Percentiles rank a stretch among this genome's conserved stretches.
phyloP scores from a whole-genome alignment of 1,140 invertebrate species.

The Phortica variegata region DNA sequence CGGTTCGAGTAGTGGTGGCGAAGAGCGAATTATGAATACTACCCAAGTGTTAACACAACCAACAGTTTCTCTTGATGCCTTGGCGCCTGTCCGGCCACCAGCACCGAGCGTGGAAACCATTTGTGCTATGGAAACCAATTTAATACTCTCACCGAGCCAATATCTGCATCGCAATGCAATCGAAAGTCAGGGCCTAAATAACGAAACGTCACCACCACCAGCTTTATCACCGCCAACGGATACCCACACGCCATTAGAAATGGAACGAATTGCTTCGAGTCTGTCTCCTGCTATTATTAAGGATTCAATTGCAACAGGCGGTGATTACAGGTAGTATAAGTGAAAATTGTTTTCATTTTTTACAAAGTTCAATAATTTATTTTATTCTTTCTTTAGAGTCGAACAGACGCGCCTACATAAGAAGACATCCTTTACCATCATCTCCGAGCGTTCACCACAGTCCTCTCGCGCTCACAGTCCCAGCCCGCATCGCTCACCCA shows the following conservation, averaged over 20 bases:
- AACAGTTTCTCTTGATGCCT: background rate
- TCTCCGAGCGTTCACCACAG: slow-evolving; percentile 59
- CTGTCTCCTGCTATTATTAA: slow-evolving; percentile 47
- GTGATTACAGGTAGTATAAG: slow-evolving; percentile 42
- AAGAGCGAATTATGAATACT: slow-evolving; percentile 26
- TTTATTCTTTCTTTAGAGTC: slow-evolving; percentile 34
- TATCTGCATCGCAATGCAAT: slow-evolving; percentile 30
- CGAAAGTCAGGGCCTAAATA: slow-evolving; percentile 16
- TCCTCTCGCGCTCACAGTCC: slow-evolving; percentile 53
- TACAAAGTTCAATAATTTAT: background rate
- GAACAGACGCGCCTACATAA: slow-evolving; percentile 56
- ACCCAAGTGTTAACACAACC: slow-evolving; percentile 4
- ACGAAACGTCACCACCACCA: slow-evolving; percentile 22
- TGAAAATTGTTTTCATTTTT: too few species aligned
- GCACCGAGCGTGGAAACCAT: slow-evolving; percentile 11
- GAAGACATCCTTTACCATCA: slow-evolving; percentile 63
- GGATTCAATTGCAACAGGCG: slow-evolving; percentile 42
- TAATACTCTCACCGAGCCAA: slow-evolving; percentile 37
- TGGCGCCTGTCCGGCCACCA: slow-evolving; percentile 15
- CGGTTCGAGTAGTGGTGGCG: slow-evolving; percentile 46
- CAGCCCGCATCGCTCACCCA: slow-evolving; percentile 31
- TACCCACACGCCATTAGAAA: slow-evolving; percentile 1
- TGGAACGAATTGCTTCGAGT: slow-evolving; percentile 30
- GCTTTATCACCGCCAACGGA: slow-evolving; percentile 19
- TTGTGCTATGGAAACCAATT: slow-evolving; percentile 19